Conservation (phyloP, 2,113 vertebrate species). For the Carassius gibelio region DNA sequence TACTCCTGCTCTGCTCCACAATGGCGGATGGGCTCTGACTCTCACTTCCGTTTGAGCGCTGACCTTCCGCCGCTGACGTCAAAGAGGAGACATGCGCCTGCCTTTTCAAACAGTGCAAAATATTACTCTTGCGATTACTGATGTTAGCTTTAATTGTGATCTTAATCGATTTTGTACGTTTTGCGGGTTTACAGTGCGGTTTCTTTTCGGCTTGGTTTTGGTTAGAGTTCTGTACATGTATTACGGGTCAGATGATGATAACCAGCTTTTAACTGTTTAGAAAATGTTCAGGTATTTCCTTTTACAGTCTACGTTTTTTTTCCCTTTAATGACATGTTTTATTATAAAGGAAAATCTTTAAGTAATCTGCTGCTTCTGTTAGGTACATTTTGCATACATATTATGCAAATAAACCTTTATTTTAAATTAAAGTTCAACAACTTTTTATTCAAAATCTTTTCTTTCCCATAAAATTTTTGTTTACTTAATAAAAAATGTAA, state of each 20-base stretch:
- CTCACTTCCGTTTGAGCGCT: slow-evolving; percentile 91
- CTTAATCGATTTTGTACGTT: too few species aligned
- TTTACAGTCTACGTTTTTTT: not conserved
- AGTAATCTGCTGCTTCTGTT: not conserved
- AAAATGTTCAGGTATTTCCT: too few species aligned
- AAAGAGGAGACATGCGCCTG: slow-evolving; percentile 22
- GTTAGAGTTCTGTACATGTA: too few species aligned
- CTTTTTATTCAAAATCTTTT: too few species aligned
- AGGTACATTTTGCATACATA: not conserved
- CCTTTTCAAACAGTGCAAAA: not conserved
- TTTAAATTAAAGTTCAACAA: not conserved
- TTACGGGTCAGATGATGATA: too few species aligned
- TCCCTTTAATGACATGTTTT: not conserved
- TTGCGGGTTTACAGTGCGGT: too few species aligned
- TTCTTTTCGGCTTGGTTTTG: too few species aligned
- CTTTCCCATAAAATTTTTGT: too few species aligned
- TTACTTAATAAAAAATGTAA: too few species aligned
- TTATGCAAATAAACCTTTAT: not conserved
- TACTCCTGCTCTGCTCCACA: slow-evolving; percentile 82
- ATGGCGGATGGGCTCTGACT: slow-evolving; percentile 91
- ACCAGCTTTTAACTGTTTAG: not conserved
- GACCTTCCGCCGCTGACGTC: slow-evolving; percentile 91
- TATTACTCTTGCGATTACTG: not conserved
- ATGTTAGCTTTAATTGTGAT: not conserved
- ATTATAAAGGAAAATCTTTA: not conserved